Evolutionary conservation across 2,113 vertebrate species (phyloP).

Genomic region (Antennarius striatus): DNA sequence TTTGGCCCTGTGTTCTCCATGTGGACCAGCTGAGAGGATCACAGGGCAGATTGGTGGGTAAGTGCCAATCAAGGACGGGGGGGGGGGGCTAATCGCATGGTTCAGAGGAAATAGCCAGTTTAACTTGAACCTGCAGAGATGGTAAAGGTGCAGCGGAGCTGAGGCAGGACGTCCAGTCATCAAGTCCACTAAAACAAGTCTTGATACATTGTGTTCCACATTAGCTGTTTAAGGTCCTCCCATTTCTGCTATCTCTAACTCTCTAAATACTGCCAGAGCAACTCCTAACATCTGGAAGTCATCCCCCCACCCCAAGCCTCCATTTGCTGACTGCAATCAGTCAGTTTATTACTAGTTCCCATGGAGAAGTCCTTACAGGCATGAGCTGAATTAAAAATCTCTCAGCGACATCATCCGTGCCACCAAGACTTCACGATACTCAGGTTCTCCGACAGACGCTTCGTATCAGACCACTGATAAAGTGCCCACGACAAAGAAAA

Average conservation of each 20-base stretch:
- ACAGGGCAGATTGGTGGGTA: constrained; percentile 48
- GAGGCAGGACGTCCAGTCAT: constrained; percentile 3
- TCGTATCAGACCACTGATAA: constrained; percentile 14
- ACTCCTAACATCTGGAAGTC: constrained; percentile 80
- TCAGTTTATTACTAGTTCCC: constrained; percentile 75
- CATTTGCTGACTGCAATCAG: constrained; percentile 73
- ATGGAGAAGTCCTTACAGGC: constrained; percentile 52
- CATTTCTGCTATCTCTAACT: constrained; percentile 18
- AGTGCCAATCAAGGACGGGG: constrained; percentile 50
- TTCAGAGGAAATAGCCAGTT: constrained; percentile 43
- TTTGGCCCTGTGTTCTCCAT: constrained; percentile 46
- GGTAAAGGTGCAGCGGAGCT: neutral
- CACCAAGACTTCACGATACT: neutral
- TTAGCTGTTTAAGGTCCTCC: constrained; percentile 46
- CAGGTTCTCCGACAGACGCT: constrained; percentile 15
- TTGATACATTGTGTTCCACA: constrained; percentile 38
- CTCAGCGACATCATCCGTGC: constrained; percentile 48
- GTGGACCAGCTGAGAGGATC: constrained; percentile 48
- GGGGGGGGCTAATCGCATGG: constrained; percentile 42
- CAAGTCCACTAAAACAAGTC: neutral
- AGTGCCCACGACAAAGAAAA: constrained; percentile 12
- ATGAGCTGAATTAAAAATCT: constrained; percentile 40
- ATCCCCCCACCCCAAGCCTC: constrained; percentile 55
- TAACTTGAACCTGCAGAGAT: constrained; percentile 51
- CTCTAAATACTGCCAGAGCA: constrained; percentile 68